Base-by-base conservation (phyloP, 1,140 invertebrate species). In the Drosophila subpulchrella region DNA sequence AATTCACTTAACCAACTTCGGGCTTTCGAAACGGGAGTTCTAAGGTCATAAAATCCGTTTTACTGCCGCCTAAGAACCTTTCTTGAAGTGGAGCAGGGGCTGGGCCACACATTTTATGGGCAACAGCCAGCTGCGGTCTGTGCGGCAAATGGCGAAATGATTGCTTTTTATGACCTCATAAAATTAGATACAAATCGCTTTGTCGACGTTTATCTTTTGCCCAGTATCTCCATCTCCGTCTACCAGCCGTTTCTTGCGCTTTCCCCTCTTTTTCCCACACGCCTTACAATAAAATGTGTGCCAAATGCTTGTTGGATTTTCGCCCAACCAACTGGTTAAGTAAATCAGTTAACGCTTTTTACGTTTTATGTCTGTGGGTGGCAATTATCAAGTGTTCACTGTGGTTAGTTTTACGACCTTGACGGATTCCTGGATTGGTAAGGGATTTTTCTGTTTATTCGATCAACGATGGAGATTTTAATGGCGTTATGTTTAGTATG, bases 151-250 rank as follows among this genome's bases (percentile, higher is more conserved):
- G 84, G 90, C 73, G 73, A 90, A 91, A 91, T 88, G 75, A 88
- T 91, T 91, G 82, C 90, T 90, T 91, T 91, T 91, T 91, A 90
- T 84, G 90, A 84, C 85, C 90, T 91, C 85, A 91, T 91, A 91
- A 91, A 91, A 88, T 90, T 91, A 91, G 86, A 88, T 84, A 84
- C 75, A 88, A 91, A 90, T 91, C 90, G 85, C 79, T 91, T 78
- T 74, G 75, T 79, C 84, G 89, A 81, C 81, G 67, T 86, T 86
- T 90, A 88, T 90, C 75, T 81, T 27, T 44, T 24, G 68, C 46
- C 54, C 59, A 36, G 54, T 63, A 53, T 66, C 48, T 20, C 73
- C 73, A 56, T 72, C 57, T 53, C 36, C 30, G 15, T 44, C 62
- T 56, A 32, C 34, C 6, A 36, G 32, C 17, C 20, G 48, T 17